Evolutionary conservation across 2,113 vertebrate genomes (phyloP), one percentile per base, ranked within the genome.

Genomic region (Amblyopsis rosae): DNA sequence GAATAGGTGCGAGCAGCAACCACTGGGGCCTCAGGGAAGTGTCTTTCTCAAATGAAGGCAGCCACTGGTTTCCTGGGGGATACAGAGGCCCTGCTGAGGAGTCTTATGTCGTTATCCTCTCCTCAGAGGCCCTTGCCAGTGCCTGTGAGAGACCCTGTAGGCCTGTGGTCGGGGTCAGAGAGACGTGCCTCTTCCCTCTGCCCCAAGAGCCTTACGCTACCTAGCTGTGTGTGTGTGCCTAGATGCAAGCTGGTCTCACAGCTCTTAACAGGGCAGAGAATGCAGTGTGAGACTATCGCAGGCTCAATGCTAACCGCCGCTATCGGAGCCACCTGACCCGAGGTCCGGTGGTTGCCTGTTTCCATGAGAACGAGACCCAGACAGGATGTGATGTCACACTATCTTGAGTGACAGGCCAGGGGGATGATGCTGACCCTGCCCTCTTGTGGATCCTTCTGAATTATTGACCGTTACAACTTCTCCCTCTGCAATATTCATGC

Each of bases 391-490:
- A 8, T 45, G 12, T 65, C 63, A 65, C 60, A 66, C 67, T 5
- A 8, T 15, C 17, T 19, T 55, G 35, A 32, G 10, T 46, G 26
- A 48, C 13, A 19, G 11, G n/a, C 58, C 55, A 19, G 50, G 13
- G 71, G 19, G 10, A 12, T 19, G 62, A 69, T 53, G 53, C 41
- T 3, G 65, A n/a, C 64, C 80, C 65, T 67, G 66, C 79, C 81
- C 78, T 78, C 67, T 67, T 54, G 69, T 79, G 66, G 80, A 81
- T 81, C 79, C 35, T 67, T 73, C 80, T 89, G 70, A 88, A 83
- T 88, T 87, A 87, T 91, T 77, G 79, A 90, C 70, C 79, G 74
- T 85, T 90, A 88, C 88, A 87, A 87, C 81, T 69, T 81, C 73
- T 84, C 69, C 59, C 64, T 9, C 35, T 92, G 76, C 85, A 81